Evolutionary conservation across 2,797 vertebrate genomes (phyloP), one percentile per base, ranked within the genome.

Genomic region (Micromesistius poutassou): DNA sequence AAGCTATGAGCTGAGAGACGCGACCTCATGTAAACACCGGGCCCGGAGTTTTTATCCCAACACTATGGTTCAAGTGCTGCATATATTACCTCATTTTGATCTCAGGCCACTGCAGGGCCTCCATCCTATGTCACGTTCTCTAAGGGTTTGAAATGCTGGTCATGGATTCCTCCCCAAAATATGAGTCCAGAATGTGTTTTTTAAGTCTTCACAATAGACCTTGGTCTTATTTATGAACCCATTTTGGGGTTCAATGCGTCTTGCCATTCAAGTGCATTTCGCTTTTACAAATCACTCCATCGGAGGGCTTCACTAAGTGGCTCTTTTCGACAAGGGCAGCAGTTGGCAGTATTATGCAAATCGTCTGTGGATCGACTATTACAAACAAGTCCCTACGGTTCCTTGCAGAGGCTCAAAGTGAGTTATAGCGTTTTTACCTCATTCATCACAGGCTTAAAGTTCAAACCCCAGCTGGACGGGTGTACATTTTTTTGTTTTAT

Each of bases 21-120:
- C 79, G 77, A 42, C 79, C 74, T 76, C 86, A 88, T 74, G 86
- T 90, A 91, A 93, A 91, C 87, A 90, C 85, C 71, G 81, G 77
- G 71, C 6, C 78, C 80, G n/a, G 22, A 22, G 83, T 86, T 83
- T 83, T 88, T 84, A 81, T 88, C 88, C 77, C 83, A 82, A n/a
- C 77, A 84, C 86, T 72, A 83, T 80, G 33, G 66, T 75, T 83
- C 86, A 81, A 89, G 88, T 84, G 76, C 78, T 83, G 77, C 76
- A 76, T 84, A 77, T 77, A 81, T 85, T 77, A 81, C 76, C 75
- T 83, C 78, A 84, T 38, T 75, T 78, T 70, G 66, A 76, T 38
- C 31, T 72, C 36, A 62, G 55, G 55, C 55, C n/a, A 8, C 7
- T 62, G 55, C 9, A 10, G 19, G 4, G 55, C 55, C 55, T 8